Evolutionary conservation across 2,797 vertebrate genomes (phyloP), one percentile per base, ranked within the genome.

Genomic region (Tauraco hartlaubi): DNA sequence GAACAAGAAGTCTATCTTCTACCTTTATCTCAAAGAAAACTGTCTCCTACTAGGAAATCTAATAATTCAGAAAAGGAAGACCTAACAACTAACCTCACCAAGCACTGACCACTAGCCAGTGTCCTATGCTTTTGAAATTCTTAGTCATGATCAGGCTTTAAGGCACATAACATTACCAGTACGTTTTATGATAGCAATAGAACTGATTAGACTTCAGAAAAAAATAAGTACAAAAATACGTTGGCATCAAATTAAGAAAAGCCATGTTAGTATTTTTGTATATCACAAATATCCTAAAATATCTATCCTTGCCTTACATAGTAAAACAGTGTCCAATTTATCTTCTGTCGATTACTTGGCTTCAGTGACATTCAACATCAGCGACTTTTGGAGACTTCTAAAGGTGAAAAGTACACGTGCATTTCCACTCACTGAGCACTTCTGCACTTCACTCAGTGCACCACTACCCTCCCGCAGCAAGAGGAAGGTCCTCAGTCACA

Each of bases 341-440:
- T 71, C 66, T 61, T 41, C 63, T 59, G 11, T 5, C 63, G 37
- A 39, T 39, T 33, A 41, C 26, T 11, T 23, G 2, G 43, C 52
- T 88, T 74, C 83, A 74, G 76, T 25, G 41, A 39, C 35, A 52
- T 18, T 43, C 48, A 39, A 37, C 19, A 35, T 13, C 15, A 78
- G 31, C 0, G 0, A 58, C 28, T 26, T 49, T 22, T 4, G 2
- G 33, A 18, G 5, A 26, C 7, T 37, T 16, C 21, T 79, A 18
- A 16, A 49, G 28, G 22, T 58, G 33, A 12, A 22, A 16, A 86
- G 19, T 9, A 31, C 0, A 0, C 5, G 6, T n/a, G 41, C 33
- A 28, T 25, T 64, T 52, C 25, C 1, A 6, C 26, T 69, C 44
- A 39, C 78, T 23, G 37, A 44, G 78, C 11, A 12, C 22, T 67